Percentiles rank a stretch among this genome's conserved stretches.
These are phyloP conservation scores for Mormyrus hasselquistii DNA, from an alignment of 2,797 vertebrate genomes.

Conservation along the genomic window DNA sequence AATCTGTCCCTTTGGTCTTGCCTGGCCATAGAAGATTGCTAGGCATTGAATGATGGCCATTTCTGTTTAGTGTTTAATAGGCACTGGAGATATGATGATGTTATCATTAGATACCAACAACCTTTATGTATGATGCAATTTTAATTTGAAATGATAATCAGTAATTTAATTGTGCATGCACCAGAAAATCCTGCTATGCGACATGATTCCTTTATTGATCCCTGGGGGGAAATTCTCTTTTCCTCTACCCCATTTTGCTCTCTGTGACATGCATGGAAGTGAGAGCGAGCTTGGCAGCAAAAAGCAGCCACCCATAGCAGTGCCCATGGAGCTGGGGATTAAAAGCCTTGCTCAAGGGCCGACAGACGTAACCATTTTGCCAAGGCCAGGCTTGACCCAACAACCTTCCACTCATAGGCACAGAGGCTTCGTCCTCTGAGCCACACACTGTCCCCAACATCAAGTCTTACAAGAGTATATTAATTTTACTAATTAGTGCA, in stretches of 20 bases:
- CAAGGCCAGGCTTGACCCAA: neutral
- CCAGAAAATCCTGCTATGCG: neutral
- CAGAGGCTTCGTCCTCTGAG: neutral
- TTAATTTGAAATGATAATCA: neutral
- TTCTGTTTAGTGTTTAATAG: neutral
- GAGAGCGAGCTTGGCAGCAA: neutral
- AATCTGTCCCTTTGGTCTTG: constrained; percentile 17
- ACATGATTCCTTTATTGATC: neutral
- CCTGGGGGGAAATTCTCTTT: neutral
- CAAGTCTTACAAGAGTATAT: neutral
- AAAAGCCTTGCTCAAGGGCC: neutral
- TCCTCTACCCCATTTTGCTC: neutral
- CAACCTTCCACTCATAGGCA: neutral
- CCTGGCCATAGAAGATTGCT: neutral
- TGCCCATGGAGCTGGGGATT: neutral
- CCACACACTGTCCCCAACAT: neutral
- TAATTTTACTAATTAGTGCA: neutral
- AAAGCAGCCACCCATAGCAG: neutral
- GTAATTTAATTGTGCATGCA: neutral
- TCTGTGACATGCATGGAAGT: neutral
- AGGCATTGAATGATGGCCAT: neutral
- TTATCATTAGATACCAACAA: neutral
- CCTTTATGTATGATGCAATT: neutral
- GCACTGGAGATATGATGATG: neutral
- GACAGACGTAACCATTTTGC: neutral